Percentiles rank a stretch among this genome's conserved stretches.
Conservation (phyloP, 1,140 invertebrate genomes). For the Cataglyphis hispanica region DNA sequence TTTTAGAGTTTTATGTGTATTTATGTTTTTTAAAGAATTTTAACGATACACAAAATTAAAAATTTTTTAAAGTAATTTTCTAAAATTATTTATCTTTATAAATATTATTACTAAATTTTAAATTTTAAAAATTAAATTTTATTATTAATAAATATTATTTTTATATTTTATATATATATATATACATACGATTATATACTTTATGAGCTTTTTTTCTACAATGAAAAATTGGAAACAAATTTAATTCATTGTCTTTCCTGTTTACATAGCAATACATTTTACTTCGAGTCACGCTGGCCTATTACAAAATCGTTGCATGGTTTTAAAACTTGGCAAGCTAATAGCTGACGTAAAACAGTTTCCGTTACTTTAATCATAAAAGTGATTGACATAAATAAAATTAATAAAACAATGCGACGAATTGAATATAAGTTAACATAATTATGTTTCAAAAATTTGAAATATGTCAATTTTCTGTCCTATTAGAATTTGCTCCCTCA, state of each 20-base stretch:
- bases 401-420: background rate
- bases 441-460: background rate
- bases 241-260: slow-evolving; percentile 21
- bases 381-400: background rate
- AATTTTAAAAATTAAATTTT: too few relatives aligned
- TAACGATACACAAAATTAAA: too few relatives aligned
- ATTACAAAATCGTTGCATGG: background rate
- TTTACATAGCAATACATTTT: background rate
- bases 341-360: slow-evolving; percentile 3
- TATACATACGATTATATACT: too few relatives aligned
- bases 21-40: too few relatives aligned
- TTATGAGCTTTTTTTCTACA: background rate
- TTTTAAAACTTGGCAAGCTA: slow-evolving; percentile 32
- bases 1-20: too few relatives aligned
- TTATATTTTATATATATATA: too few relatives aligned
- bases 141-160: too few relatives aligned
- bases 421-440: background rate
- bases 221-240: background rate
- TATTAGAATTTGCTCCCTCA: background rate
- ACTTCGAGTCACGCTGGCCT: background rate
- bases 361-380: slow-evolving; percentile 30
- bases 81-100: too few relatives aligned
- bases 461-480: background rate
- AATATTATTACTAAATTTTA: too few relatives aligned
- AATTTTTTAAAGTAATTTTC: too few relatives aligned